Conservation (phyloP, 2,113 vertebrate species). For the Channa maculata region DNA sequence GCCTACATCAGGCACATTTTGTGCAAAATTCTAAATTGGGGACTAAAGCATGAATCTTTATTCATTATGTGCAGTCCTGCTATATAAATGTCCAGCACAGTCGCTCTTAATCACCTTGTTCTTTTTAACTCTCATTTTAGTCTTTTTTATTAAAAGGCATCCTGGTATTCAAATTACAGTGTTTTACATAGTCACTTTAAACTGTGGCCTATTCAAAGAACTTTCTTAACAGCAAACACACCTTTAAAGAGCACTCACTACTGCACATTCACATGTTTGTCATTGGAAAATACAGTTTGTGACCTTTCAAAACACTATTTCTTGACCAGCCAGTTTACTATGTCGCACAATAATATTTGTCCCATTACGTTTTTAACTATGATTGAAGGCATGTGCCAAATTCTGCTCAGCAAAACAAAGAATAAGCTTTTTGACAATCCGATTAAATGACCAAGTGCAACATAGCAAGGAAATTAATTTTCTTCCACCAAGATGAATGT, state of each 20-base stretch:
- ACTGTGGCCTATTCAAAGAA: conserved; percentile 52
- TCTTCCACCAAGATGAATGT: conserved; percentile 87
- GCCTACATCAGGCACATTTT: conserved; percentile 98
- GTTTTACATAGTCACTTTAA: conserved; percentile 73
- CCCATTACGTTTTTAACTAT: conserved; percentile 58
- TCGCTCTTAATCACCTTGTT: conserved; percentile 97
- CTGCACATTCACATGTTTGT: conserved; percentile 26
- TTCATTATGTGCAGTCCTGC: conserved; percentile 96
- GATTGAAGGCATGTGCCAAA: conserved; percentile 52
- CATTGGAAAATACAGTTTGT: conserved; percentile 15
- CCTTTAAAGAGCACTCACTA: conserved; percentile 41
- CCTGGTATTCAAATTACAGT: conserved; percentile 87
- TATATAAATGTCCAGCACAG: conserved; percentile 98
- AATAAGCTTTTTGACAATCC: conserved; percentile 61
- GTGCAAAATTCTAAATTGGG: conserved; percentile 98
- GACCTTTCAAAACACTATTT: conserved; percentile 26
- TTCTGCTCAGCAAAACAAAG: conserved; percentile 61
- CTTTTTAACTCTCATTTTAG: conserved; percentile 95
- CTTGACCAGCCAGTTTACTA: conserved; percentile 36
- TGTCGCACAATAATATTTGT: conserved; percentile 51
- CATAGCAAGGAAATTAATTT: conserved; percentile 73
- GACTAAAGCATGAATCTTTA: conserved; percentile 99
- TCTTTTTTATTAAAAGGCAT: conserved; percentile 88
- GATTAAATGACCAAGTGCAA: conserved; percentile 77
- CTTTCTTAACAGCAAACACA: conserved; percentile 34